Percentiles rank a stretch among this genome's conserved stretches.
phyloP scores from a whole-genome alignment of 2,113 vertebrate species.

The Thunnus thynnus region DNA sequence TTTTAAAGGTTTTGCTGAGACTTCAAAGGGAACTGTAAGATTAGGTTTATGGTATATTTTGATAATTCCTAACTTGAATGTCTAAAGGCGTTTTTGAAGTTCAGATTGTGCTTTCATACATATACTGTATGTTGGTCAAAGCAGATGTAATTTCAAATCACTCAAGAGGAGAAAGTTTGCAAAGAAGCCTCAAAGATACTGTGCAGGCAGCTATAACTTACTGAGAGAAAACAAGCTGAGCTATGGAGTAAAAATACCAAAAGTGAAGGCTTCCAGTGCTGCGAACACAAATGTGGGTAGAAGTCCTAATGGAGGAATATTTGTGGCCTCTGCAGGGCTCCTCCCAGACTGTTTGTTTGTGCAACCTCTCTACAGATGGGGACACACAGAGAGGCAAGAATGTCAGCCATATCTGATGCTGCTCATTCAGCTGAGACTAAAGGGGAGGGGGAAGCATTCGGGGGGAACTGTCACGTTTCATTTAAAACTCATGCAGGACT shows the following conservation, averaged over 20 bases:
- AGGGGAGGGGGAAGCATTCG: conserved; percentile 36
- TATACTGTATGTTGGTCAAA: neutral
- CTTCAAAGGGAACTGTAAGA: neutral
- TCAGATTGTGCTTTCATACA: neutral
- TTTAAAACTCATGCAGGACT: conserved; percentile 64
- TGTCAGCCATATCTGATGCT: conserved; percentile 76
- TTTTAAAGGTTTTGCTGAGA: neutral
- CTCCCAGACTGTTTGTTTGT: conserved; percentile 80
- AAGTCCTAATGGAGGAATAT: conserved; percentile 73
- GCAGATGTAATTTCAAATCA: neutral
- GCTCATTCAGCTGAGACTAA: conserved; percentile 64
- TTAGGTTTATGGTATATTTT: neutral
- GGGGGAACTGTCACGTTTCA: conserved; percentile 73
- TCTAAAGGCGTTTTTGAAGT: neutral
- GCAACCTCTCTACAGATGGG: conserved; percentile 67
- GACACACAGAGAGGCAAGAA: conserved; percentile 61
- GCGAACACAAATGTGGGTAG: conserved; percentile 66
- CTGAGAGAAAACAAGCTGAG: conserved; percentile 48
- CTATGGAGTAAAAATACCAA: conserved; percentile 49
- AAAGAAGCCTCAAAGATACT: neutral
- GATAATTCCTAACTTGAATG: neutral
- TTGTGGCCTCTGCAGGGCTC: conserved; percentile 72
- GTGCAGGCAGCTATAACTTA: neutral
- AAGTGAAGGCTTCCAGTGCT: conserved; percentile 50
- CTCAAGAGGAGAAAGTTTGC: neutral